phyloP scores from a whole-genome alignment of 2,888 invertebrate genomes.

The Amphiduros pacificus region DNA sequence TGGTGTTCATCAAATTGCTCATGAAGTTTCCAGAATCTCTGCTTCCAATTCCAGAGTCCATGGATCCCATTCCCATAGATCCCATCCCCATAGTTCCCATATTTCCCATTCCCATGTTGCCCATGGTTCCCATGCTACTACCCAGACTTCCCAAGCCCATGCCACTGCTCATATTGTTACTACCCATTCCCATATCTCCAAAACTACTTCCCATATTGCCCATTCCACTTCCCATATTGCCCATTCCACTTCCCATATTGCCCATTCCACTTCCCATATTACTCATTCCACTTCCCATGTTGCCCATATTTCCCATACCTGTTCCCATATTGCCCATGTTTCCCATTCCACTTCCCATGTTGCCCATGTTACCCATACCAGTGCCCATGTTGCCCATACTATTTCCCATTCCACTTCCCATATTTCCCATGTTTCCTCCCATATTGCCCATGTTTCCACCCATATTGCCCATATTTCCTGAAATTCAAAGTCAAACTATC shows the following conservation, averaged over 20 bases:
- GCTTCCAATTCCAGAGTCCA: slow-evolving; percentile 17
- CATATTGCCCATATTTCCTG: slow-evolving; percentile 13
- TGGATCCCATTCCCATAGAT: background rate
- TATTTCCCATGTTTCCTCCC: slow-evolving; percentile 27
- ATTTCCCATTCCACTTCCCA: slow-evolving; percentile 30
- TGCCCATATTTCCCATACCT: slow-evolving; percentile 27
- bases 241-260: slow-evolving; percentile 32
- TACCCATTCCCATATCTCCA: slow-evolving; percentile 13
- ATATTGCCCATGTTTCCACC: slow-evolving; percentile 21
- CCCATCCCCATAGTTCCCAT: slow-evolving; percentile 25
- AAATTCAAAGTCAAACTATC: too few species aligned
- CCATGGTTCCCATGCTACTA: slow-evolving; percentile 29
- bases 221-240: slow-evolving; percentile 24
- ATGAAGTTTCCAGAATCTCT: slow-evolving; percentile 26
- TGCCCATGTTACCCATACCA: slow-evolving; percentile 29
- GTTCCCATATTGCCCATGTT: slow-evolving; percentile 31
- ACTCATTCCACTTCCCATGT: slow-evolving; percentile 32
- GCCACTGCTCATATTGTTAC: slow-evolving; percentile 21
- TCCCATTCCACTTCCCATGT: slow-evolving; percentile 33
- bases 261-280: slow-evolving; percentile 17
- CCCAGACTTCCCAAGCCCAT: slow-evolving; percentile 22
- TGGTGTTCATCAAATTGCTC: slow-evolving; percentile 14
- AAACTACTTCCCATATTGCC: slow-evolving; percentile 16
- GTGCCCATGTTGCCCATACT: slow-evolving; percentile 33
- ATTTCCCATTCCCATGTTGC: slow-evolving; percentile 32